Evolutionary conservation across 92 coral and sea anemone species (phyloP).

Genomic region (Porites evermanni): DNA sequence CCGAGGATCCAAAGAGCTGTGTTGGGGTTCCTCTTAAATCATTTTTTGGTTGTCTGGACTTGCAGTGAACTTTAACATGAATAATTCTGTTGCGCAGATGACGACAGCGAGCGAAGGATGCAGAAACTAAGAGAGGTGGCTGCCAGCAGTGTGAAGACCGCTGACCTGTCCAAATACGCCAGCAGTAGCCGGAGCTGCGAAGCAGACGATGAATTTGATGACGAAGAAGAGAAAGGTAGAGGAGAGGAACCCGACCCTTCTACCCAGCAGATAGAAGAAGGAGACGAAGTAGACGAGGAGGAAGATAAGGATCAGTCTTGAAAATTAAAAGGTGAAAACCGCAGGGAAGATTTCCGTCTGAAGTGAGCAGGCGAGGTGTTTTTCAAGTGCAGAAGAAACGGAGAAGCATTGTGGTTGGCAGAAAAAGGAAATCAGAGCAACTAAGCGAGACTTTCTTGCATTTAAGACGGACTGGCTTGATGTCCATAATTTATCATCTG

Average conservation of each 20-base stretch:
- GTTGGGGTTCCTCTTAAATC: too few species aligned
- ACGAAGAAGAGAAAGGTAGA: conserved; percentile 37
- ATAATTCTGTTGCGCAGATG: conserved; percentile 25
- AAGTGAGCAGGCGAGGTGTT: neutral
- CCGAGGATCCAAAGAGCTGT: too few species aligned
- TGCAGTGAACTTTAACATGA: neutral
- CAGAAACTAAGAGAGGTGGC: conserved; percentile 42
- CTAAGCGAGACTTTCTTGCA: neutral
- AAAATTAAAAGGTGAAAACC: neutral
- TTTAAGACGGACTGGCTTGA: neutral
- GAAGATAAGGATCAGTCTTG: neutral
- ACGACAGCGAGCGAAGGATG: conserved; percentile 43
- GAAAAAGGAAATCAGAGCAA: neutral
- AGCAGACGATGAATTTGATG: conserved; percentile 97
- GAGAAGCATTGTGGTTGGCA: neutral
- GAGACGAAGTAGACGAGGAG: neutral
- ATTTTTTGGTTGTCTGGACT: too few species aligned
- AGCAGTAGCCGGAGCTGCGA: conserved; percentile 99
- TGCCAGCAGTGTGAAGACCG: conserved; percentile 19
- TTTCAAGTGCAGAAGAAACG: neutral
- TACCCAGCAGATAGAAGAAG: neutral
- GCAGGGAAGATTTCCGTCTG: conserved; percentile 5
- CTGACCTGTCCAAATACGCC: conserved; percentile 71
- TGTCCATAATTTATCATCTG: too few species aligned
- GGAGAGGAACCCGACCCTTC: conserved; percentile 1